Percentiles rank a stretch among this genome's conserved stretches.
phyloP scores from a whole-genome alignment of 2,113 vertebrate species.

The Coreoperca whiteheadi region DNA sequence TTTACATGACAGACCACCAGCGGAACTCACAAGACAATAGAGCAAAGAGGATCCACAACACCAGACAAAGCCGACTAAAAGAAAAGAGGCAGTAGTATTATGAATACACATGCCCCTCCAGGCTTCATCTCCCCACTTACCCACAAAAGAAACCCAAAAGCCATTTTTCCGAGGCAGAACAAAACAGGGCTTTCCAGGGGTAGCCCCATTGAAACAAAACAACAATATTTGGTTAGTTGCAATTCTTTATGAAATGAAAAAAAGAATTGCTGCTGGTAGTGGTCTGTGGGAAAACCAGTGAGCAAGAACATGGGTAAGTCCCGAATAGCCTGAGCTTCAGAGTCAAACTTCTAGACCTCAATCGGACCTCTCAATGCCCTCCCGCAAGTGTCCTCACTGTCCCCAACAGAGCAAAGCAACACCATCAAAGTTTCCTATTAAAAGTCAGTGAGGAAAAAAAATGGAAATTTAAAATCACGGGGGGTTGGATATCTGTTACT shows the following conservation, averaged over 20 bases:
- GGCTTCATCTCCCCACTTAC: conserved; percentile 39
- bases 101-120: conserved; percentile 58
- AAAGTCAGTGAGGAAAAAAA: conserved; percentile 1
- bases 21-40: conserved; percentile 64
- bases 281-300: conserved; percentile 27
- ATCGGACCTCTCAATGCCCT: not conserved
- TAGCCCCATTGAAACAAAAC: conserved; percentile 1
- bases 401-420: not conserved
- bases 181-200: conserved; percentile 8
- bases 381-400: conserved; percentile 10
- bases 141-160: conserved; percentile 53
- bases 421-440: not conserved
- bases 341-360: conserved; percentile 10
- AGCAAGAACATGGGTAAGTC: conserved; percentile 13
- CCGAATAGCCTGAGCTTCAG: not conserved
- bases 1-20: conserved; percentile 73
- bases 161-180: conserved; percentile 33
- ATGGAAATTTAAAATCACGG: not conserved
- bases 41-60: conserved; percentile 61
- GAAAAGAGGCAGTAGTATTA: conserved; percentile 47
- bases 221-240: conserved; percentile 34
- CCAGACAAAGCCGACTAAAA: conserved; percentile 47
- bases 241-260: not conserved
- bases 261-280: not conserved
- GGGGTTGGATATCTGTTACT: conserved; percentile 25